Evolutionary conservation across 2,113 vertebrate species (phyloP).

Genomic region (Camelus bactrianus): DNA sequence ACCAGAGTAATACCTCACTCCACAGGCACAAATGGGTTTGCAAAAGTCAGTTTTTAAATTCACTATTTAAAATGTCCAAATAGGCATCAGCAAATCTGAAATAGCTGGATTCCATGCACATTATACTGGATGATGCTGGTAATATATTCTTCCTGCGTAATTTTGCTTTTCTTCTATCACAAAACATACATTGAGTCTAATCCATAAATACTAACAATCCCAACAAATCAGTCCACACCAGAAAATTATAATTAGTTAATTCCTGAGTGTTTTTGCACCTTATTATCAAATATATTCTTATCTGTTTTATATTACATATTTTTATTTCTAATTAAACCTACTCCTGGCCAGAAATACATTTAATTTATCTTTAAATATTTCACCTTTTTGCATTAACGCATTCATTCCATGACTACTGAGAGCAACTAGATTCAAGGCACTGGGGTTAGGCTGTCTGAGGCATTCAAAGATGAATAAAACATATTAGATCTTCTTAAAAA

Average conservation of each 20-base stretch:
- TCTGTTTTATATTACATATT: neutral
- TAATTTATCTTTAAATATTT: conserved; percentile 35
- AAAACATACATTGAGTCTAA: neutral
- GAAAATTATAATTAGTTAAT: neutral
- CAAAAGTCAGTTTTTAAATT: neutral
- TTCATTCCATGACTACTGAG: neutral
- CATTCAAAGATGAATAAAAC: conserved; percentile 6
- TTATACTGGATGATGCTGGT: neutral
- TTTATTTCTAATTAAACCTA: conserved; percentile 18
- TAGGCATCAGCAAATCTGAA: neutral
- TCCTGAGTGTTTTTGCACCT: neutral
- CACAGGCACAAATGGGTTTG: neutral
- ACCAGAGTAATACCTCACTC: neutral
- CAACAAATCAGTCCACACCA: neutral
- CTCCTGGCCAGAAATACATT: neutral
- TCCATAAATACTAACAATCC: neutral
- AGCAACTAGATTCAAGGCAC: neutral
- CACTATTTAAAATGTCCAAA: conserved; percentile 19
- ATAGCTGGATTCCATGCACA: neutral
- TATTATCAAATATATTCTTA: neutral
- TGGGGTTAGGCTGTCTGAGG: neutral
- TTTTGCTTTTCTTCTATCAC: neutral
- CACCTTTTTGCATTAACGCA: neutral
- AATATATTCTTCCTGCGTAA: conserved; percentile 20
- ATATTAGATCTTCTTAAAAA: conserved; percentile 19